Base-by-base conservation (phyloP, 2,113 vertebrate species). In the Pangasianodon gigas region DNA sequence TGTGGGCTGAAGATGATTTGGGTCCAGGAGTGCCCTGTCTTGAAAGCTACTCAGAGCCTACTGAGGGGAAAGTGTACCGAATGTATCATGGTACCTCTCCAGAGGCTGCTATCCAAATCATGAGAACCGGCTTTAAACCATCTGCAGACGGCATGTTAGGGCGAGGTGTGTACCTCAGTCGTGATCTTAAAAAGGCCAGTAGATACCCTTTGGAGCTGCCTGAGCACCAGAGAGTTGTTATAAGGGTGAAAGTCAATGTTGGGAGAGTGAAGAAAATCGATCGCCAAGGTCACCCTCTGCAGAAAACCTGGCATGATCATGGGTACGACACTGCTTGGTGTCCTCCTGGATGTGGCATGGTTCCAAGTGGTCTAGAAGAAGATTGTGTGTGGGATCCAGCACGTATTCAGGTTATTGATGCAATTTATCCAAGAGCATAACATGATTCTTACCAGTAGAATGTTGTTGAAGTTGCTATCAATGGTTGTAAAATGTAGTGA, bases 11-110 rank as follows among this genome's bases (percentile, higher is more conserved):
- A 69, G 19, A 87, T 85, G 91, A 92, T 69, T 87, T 92, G 71
- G 10, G 11, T 87, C 71, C 89, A 74, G 19, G 37, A 51, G 58
- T 26, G 6, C 81, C 87, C 2, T 79, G 56, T 52, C 91, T 92
- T 3, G 0, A 87, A 26, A 92, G 91, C 71, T 46, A 0, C 0
- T 32, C 69, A 4, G 84, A 51, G 37, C 89, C 92, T 44, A 2
- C 0, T 5, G 14, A 84, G 48, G 89, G 52, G 10, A 75, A 24
- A 54, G 37, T 51, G 11, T 93, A 93, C 67, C 9, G 6, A 16
- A 93, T 93, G 93, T 94, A 91, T 86, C 93, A 94, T 62, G 93
- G 93, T 52, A 94, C 93, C 48, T 80, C 62, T 46, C 11, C 0
- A 44, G 0, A 19, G 1, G 80, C 48, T 84, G 90, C 87, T 26